A percentile compares a stretch with the other conserved stretches of the same genome.
These are phyloP conservation scores for Ormyrus labotus DNA, from an alignment of 2,888 invertebrate species.

Conservation along the genomic window DNA sequence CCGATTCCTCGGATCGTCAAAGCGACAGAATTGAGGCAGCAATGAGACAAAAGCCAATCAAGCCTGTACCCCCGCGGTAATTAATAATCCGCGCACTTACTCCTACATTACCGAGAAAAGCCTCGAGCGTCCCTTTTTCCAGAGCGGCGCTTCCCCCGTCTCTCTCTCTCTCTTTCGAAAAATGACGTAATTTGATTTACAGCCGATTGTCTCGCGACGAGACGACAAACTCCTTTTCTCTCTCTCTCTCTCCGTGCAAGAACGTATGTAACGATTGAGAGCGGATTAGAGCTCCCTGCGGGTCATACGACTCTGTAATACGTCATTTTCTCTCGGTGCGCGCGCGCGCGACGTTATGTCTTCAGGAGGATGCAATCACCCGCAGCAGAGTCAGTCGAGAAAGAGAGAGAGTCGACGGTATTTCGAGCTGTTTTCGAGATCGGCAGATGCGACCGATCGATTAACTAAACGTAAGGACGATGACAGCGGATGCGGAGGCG, in stretches of 20 bases:
- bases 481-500: slow-evolving; percentile 2
- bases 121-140: slow-evolving; percentile 48
- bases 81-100: slow-evolving; percentile 33
- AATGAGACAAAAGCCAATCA: slow-evolving; percentile 51
- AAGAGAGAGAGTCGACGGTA: neutral
- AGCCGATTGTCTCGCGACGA: slow-evolving; percentile 48
- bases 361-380: slow-evolving; percentile 30
- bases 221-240: neutral
- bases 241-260: neutral
- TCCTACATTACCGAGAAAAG: slow-evolving; percentile 42
- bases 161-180: neutral
- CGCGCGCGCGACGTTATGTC: slow-evolving; percentile 26
- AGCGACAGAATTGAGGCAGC: slow-evolving; percentile 8
- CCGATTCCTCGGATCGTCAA: slow-evolving; percentile 2
- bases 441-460: too few relatives aligned
- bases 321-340: slow-evolving; percentile 44
- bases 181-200: slow-evolving; percentile 56
- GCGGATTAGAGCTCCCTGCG: slow-evolving; percentile 25
- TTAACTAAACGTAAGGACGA: slow-evolving; percentile 11
- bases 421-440: too few relatives aligned
- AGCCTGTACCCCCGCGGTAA: neutral
- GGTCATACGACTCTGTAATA: slow-evolving; percentile 34
- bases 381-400: neutral
- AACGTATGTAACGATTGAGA: slow-evolving; percentile 24
- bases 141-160: slow-evolving; percentile 18